Base-by-base conservation (phyloP, 1,140 invertebrate species). In the Phthorimaea operculella region DNA sequence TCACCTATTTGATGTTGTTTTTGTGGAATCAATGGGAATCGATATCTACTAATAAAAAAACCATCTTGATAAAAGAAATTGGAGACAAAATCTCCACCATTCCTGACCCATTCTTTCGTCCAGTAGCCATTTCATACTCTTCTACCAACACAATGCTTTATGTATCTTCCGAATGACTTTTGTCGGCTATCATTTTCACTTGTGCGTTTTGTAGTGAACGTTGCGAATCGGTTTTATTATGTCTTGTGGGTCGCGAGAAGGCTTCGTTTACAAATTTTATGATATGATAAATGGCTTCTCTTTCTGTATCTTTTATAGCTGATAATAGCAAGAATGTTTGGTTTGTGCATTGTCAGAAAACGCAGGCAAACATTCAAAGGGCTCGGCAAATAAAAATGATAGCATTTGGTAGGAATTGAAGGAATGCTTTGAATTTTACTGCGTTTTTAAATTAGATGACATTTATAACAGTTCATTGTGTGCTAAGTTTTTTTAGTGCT, bases 141-240 rank as follows among this genome's bases (percentile, higher is more conserved):
- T 16, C 15, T 11, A 4, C 12, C 11, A 17, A 47, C 55, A 80
- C 74, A 82, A 82, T 76, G 63, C 63, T 52, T 50, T 51, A 58
- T 36, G 57, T 66, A 69, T 73, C 64, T 73, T 59, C 68, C 59
- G 65, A 72, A 76, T 72, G 65, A 78, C 74, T 72, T 74, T 81
- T 79, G 72, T 75, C 62, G 63, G 65, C 62, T 77, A 70, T 81
- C 72, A 83, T 83, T 77, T 76, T 79, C 81, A 80, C 76, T 76
- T 79, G 64, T 66, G 59, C 54, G 28, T 57, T 64, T 50, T 58
- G 21, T 52, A 59, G 54, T 34, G 42, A 58, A 52, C 48, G 54
- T 53, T 51, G 50, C 42, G 51, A 54, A 64, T 60, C 50, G 44
- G n/a, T 59, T 54, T 64, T 71, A 76, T 78, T 74, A 69, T 78